Evolutionary conservation across 2,888 invertebrate genomes (phyloP).

Genomic region (Campoplex nolae): DNA sequence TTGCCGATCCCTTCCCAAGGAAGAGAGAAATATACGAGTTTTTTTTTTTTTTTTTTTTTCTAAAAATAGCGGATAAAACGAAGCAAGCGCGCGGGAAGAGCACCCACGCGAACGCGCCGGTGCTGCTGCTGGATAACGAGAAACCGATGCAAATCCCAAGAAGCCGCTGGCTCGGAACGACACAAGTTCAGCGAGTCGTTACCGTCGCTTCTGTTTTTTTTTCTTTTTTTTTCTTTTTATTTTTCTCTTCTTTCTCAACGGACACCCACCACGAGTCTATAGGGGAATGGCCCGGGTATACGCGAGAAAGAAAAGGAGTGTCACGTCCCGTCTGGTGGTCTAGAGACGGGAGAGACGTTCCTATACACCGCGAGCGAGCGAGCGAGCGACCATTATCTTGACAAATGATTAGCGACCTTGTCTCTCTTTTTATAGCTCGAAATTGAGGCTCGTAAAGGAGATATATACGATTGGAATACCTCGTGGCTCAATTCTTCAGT

Average conservation of each 20-base stretch:
- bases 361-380: too few relatives aligned
- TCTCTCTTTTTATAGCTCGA: conserved; percentile 18
- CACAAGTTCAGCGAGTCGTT: conserved; percentile 35
- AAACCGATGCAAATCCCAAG: conserved; percentile 59
- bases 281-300: background rate
- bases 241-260: background rate
- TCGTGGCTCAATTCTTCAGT: background rate
- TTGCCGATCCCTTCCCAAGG: conserved; percentile 20
- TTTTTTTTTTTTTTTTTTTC: conserved; percentile 10
- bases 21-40: conserved; percentile 17
- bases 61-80: conserved; percentile 41
- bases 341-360: conserved; percentile 32
- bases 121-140: conserved; percentile 30
- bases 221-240: too few relatives aligned
- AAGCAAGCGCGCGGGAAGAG: background rate
- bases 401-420: conserved; percentile 9
- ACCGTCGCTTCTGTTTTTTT: background rate
- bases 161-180: conserved; percentile 43
- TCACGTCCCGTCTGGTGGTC: conserved; percentile 50
- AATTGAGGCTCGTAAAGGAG: conserved; percentile 35
- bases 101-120: conserved; percentile 25
- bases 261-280: background rate
- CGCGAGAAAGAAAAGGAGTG: conserved; percentile 43
- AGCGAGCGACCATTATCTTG: conserved; percentile 32
- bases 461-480: background rate